Evolutionary conservation across 1,140 invertebrate species (phyloP).

Genomic region (Capitella teleta): DNA sequence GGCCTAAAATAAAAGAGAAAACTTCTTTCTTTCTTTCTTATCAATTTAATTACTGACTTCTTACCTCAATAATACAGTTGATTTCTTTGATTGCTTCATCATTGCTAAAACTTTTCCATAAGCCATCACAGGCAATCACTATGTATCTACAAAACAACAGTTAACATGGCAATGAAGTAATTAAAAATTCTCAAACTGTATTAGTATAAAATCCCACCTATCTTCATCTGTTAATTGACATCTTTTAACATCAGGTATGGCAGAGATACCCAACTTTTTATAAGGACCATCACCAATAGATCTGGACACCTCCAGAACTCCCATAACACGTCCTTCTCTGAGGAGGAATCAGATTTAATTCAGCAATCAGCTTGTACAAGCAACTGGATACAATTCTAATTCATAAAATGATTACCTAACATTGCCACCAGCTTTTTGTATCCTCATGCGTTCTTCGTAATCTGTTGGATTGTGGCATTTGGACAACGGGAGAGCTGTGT

Average conservation of each 20-base stretch:
- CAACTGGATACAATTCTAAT: no score
- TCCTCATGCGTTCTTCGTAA: slow-evolving; percentile 46
- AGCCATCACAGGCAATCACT: slow-evolving; percentile 46
- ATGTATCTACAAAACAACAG: slow-evolving; percentile 31
- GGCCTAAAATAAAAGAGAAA: neutral
- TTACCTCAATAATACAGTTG: slow-evolving; percentile 28
- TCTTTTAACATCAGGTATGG: slow-evolving; percentile 44
- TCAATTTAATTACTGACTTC: slow-evolving; percentile 6
- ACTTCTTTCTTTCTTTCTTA: neutral
- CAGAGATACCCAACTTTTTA: slow-evolving; percentile 43
- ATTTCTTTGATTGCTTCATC: slow-evolving; percentile 41
- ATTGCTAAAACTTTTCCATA: slow-evolving; percentile 45
- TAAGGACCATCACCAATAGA: slow-evolving; percentile 47
- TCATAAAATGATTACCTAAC: slow-evolving; percentile 39
- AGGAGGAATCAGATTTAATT: neutral
- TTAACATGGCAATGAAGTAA: neutral
- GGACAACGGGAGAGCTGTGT: slow-evolving; percentile 38
- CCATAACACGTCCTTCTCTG: slow-evolving; percentile 47
- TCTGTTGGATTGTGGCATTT: slow-evolving; percentile 42
- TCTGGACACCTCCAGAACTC: slow-evolving; percentile 46
- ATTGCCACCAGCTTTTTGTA: slow-evolving; percentile 46
- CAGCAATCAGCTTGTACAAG: no score
- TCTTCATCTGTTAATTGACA: slow-evolving; percentile 43
- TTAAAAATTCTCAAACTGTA: neutral
- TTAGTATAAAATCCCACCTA: slow-evolving; percentile 20